Conservation (phyloP, 2,888 invertebrate species). For the Synergus gifuensis region DNA sequence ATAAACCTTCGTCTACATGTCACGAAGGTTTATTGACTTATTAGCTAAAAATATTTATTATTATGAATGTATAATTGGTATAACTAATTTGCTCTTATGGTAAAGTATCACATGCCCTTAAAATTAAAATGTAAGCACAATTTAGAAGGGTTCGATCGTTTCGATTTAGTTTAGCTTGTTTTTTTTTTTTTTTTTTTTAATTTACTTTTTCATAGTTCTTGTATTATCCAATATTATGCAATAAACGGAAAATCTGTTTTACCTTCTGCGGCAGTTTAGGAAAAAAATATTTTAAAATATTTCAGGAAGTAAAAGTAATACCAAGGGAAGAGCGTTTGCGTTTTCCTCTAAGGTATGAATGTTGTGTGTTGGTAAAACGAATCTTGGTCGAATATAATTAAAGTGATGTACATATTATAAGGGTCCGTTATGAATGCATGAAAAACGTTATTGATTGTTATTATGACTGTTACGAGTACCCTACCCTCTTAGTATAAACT, state of each 20-base stretch:
- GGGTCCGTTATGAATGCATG: slow-evolving; percentile 65
- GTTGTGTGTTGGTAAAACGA: slow-evolving; percentile 59
- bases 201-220: slow-evolving; percentile 13
- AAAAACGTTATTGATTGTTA: slow-evolving; percentile 61
- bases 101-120: no score
- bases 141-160: no score
- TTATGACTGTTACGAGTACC: slow-evolving; percentile 59
- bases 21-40: no score
- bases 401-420: slow-evolving; percentile 66
- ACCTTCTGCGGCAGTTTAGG: neutral
- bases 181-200: neutral
- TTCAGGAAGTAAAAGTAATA: neutral
- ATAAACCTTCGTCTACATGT: no score
- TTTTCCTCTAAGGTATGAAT: slow-evolving; percentile 59
- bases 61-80: no score
- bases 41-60: no score
- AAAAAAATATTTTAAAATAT: slow-evolving; percentile 6
- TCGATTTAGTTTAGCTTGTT: neutral
- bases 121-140: neutral
- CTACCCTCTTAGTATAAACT: slow-evolving; percentile 71
- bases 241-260: slow-evolving; percentile 5
- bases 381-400: slow-evolving; percentile 59
- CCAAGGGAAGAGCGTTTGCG: neutral
- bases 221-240: slow-evolving; percentile 5
- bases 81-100: no score